A percentile compares a stretch with the other conserved stretches of the same genome.
These are phyloP conservation scores for Triops cancriformis DNA, from an alignment of 1,140 invertebrate genomes.

Conservation along the genomic window DNA sequence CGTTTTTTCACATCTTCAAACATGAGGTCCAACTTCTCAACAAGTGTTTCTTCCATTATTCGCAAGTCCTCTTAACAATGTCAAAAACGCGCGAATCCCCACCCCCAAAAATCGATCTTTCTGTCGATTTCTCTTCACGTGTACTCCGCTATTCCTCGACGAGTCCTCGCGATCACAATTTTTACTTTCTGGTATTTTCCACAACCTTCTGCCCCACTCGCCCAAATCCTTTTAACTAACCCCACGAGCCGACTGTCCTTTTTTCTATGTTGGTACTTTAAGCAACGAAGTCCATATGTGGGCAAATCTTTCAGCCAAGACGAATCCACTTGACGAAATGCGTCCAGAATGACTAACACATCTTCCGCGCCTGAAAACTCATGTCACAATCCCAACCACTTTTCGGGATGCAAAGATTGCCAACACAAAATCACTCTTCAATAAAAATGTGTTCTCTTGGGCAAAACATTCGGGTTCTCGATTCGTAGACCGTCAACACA, in stretches of 20 bases:
- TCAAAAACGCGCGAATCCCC: too few relatives aligned
- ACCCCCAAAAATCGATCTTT: background rate
- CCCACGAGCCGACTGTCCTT: background rate
- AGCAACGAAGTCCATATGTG: background rate
- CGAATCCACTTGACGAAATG: background rate
- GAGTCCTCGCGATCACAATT: too few relatives aligned
- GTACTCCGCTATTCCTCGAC: too few relatives aligned
- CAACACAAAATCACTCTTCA: too few relatives aligned
- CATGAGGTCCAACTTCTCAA: slow-evolving; percentile 22
- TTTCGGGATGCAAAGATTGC: too few relatives aligned
- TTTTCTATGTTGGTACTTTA: background rate
- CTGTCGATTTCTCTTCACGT: background rate
- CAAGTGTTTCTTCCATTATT: slow-evolving; percentile 19
- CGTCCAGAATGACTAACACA: background rate
- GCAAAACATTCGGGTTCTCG: too few relatives aligned
- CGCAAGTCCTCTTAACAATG: background rate
- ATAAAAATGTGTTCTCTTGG: too few relatives aligned
- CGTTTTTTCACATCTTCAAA: slow-evolving; percentile 18
- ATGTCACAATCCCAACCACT: background rate
- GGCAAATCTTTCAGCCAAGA: background rate
- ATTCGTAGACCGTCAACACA: too few relatives aligned
- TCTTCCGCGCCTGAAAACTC: background rate
- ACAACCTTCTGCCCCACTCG: background rate
- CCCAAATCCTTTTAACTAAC: background rate
- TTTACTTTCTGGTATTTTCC: too few relatives aligned